Base-by-base conservation (phyloP, 2,113 vertebrate species). In the Zosterops pallidus region DNA sequence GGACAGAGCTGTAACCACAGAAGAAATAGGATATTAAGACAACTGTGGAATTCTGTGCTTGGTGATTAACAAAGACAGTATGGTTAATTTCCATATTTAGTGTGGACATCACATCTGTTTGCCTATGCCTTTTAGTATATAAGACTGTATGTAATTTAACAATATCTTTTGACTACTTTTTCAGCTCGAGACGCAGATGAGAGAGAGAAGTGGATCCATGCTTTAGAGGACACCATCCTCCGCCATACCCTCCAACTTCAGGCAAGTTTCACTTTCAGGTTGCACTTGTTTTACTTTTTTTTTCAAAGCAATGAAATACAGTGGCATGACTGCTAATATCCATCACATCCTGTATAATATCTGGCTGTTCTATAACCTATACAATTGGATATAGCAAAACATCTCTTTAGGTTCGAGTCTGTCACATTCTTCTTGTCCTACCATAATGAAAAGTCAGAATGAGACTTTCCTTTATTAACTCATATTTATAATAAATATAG, bases 121-220 rank as follows among this genome's bases (percentile, higher is more conserved):
- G 31, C 31, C 55, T 87, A 2, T n/a, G 26, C 14, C 59, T 83
- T 72, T 59, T n/a, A 47, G 25, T 42, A 35, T 14, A 9, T 29
- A 37, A 63, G 9, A 47, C 39, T 81, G 37, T 35, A 52, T 83
- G 14, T 53, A 68, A 68, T 60, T 63, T 55, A 82, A 89, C 31
- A 70, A 1, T 64, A 21, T 41, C 14, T 92, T 94, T 63, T 65
- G 35, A 75, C 85, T 85, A 16, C 15, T 91, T 95, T 97, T 97
- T n/a, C 94, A 99, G 99, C 99, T 92, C 98, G 99, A 96, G 99
- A 99, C 98, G 99, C 99, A 89, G 99, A 99, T 86, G 99, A 99
- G 89, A 98, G 99, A 96, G 99, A 99, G 96, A 99, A 99, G 98
- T 99, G 99, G 99, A 99, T 99, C 96, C 98, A 99, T 56, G 99